Percentiles rank a stretch among this genome's conserved stretches.
These are phyloP conservation scores for Rallus crepitans DNA, from an alignment of 2,797 vertebrate species.

Conservation along the genomic window DNA sequence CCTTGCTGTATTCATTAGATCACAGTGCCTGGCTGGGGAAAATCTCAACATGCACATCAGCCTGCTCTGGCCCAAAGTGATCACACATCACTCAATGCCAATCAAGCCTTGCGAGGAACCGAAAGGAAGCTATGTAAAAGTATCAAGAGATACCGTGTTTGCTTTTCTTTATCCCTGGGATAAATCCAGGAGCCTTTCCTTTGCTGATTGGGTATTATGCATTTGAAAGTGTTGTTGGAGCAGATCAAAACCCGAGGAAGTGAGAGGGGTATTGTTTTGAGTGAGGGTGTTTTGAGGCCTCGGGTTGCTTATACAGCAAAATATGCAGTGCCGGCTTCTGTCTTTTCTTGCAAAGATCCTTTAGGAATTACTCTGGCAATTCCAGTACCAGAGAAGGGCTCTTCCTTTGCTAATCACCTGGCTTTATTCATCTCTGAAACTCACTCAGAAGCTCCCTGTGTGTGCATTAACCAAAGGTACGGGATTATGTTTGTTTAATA, in stretches of 20 bases:
- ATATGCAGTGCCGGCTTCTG: slow-evolving; percentile 31
- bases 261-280: neutral
- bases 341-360: slow-evolving; percentile 39
- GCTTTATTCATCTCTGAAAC: slow-evolving; percentile 57
- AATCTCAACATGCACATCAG: neutral
- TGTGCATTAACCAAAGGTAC: slow-evolving; percentile 66
- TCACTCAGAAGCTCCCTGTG: slow-evolving; percentile 53
- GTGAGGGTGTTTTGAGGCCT: slow-evolving; percentile 18
- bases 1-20: neutral
- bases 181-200: slow-evolving; percentile 57
- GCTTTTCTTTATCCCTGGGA: slow-evolving; percentile 57
- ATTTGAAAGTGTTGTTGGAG: slow-evolving; percentile 50
- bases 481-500: slow-evolving; percentile 79
- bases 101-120: slow-evolving; percentile 35
- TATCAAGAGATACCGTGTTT: slow-evolving; percentile 47
- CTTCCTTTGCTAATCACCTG: slow-evolving; percentile 68
- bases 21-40: neutral
- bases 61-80: slow-evolving; percentile 9
- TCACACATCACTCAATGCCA: slow-evolving; percentile 30
- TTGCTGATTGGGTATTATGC: slow-evolving; percentile 47
- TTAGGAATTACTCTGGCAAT: slow-evolving; percentile 63
- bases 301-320: slow-evolving; percentile 71
- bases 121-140: neutral
- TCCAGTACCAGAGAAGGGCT: slow-evolving; percentile 36
- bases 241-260: slow-evolving; percentile 20